phyloP scores from a whole-genome alignment of 2,113 vertebrate genomes.

The Zootoca vivipara region DNA sequence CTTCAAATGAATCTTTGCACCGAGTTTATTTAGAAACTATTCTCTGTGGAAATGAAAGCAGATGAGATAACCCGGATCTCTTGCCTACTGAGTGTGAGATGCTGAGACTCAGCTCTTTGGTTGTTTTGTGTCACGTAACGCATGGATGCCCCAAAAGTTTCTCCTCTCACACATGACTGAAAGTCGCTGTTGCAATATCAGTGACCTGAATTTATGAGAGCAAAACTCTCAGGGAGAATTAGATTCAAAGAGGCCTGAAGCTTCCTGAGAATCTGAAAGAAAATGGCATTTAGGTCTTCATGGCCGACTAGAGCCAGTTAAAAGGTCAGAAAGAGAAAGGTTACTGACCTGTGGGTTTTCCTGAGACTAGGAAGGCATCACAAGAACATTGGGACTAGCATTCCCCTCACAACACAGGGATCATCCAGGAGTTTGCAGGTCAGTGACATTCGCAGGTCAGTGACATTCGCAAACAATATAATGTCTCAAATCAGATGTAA shows the following conservation, averaged over 20 bases:
- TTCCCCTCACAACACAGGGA: conserved; percentile 64
- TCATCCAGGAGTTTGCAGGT: conserved; percentile 68
- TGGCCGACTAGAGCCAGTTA: conserved; percentile 76
- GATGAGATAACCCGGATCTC: background rate
- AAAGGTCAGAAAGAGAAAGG: conserved; percentile 80
- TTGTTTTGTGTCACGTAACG: background rate
- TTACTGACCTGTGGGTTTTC: conserved; percentile 77
- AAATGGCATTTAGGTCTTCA: conserved; percentile 74
- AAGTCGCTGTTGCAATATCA: conserved; percentile 61
- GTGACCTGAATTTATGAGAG: conserved; percentile 72
- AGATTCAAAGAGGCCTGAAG: conserved; percentile 67
- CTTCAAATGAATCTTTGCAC: background rate
- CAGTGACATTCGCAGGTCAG: conserved; percentile 68
- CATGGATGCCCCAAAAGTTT: conserved; percentile 49
- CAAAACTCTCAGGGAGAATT: conserved; percentile 75
- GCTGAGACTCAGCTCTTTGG: background rate
- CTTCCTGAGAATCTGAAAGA: conserved; percentile 74
- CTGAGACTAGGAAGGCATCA: conserved; percentile 50
- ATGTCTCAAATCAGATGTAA: no score
- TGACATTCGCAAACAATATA: background rate
- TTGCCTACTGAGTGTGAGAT: background rate
- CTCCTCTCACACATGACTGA: conserved; percentile 31
- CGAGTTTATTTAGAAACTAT: background rate
- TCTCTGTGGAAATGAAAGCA: background rate
- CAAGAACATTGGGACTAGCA: conserved; percentile 43